Evolutionary conservation across 2,888 invertebrate species (phyloP).

Genomic region (Trachelus tabidus): DNA sequence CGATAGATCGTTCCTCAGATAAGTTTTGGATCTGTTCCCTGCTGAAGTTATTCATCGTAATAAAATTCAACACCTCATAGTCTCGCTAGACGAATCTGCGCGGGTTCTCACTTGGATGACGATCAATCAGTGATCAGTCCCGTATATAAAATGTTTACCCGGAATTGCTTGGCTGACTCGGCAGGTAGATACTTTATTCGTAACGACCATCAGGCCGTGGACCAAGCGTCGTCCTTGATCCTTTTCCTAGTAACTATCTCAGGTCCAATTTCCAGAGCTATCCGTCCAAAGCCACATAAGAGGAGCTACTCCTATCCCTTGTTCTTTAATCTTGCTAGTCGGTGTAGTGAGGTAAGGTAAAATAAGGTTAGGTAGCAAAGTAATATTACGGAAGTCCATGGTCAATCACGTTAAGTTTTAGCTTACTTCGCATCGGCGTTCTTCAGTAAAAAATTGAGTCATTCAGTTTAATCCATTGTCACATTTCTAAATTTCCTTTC

Average conservation of each 20-base stretch:
- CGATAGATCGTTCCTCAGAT: no score
- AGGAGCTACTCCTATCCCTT: not conserved
- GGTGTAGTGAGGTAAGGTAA: not conserved
- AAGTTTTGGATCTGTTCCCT: no score
- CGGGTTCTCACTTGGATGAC: no score
- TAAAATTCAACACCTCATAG: no score
- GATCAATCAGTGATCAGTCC: no score
- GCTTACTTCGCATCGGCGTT: not conserved
- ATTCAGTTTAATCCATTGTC: not conserved
- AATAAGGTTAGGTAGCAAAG: not conserved
- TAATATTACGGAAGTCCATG: not conserved
- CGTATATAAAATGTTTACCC: no score
- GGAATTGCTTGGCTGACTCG: not conserved
- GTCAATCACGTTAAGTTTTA: not conserved
- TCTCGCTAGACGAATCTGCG: no score
- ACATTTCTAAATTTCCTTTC: not conserved
- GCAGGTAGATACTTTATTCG: not conserved
- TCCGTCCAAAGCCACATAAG: not conserved
- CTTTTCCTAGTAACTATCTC: not conserved
- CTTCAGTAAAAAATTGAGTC: not conserved
- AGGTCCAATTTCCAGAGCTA: not conserved
- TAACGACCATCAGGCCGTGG: not conserved
- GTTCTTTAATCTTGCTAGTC: not conserved
- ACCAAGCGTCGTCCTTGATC: not conserved
- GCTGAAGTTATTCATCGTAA: no score